Base-by-base conservation (phyloP, 1,140 invertebrate genomes). In the Trachymyrmex cornetzi region DNA sequence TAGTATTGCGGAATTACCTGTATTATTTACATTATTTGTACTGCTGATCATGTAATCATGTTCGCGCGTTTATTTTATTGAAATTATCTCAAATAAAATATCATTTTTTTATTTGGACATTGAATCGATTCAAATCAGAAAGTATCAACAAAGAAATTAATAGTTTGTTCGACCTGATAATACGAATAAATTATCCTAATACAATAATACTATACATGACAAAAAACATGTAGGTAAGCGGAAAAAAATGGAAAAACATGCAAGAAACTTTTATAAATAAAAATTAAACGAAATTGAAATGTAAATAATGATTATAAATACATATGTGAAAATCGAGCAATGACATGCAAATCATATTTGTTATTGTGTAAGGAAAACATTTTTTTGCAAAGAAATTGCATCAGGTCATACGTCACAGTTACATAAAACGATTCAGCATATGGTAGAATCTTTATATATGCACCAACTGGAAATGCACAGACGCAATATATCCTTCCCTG, bases 381-480 rank as follows among this genome's bases (percentile, higher is more conserved):
- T 50, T 50, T 24, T 24, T 11, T 30, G 27, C 9, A 69, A 55
- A 22, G 14, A 53, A 22, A 80, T 11, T 67, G n/a, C 63, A 55
- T 67, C 19, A 14, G 14, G 12, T 48, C 9, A 74, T 75, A 50
- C 55, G 38, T 84, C 69, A 50, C 55, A 74, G 55, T 61, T 61
- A 30, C n/a, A 30, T 34, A 27, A 71, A 71, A 81, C 79, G 34
- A 84, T 63, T 84, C 55, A 63, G 69, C 80, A 63, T 84, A 59
- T 74, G 80, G 53, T 14, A 44, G 67, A 72, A 72, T 61, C 67
- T 74, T 48, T 69, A 24, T 74, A 44, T 57, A 9, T 24, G 48
- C 66, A 19, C 14, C 38, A 38, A 74, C 19, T 61, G 19, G 55
- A 61, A 82, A 44, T 24, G 67, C 69, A 27, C 24, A 61, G 53